These are phyloP conservation scores for Girardinichthys multiradiatus DNA, from an alignment of 2,113 vertebrate species.

Conservation along the genomic window DNA sequence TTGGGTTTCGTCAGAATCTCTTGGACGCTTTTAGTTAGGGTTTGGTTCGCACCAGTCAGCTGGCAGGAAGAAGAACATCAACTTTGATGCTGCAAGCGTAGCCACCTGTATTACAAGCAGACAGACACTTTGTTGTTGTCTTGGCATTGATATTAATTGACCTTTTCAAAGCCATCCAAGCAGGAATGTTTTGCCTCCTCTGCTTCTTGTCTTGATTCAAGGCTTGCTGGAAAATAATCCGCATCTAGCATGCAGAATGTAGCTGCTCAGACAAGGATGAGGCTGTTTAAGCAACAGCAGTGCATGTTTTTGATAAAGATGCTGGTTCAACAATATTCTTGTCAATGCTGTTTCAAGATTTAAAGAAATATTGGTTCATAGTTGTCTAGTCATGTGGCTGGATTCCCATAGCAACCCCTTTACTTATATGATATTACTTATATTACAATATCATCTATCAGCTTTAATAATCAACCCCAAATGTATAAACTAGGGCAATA, in stretches of 20 bases:
- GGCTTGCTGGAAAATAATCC: constrained; percentile 28
- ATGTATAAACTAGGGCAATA: too few species aligned
- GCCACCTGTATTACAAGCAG: constrained; percentile 61
- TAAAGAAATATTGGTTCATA: background rate
- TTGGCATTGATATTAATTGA: constrained; percentile 67
- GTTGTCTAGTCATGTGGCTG: background rate
- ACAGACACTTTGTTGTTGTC: constrained; percentile 65
- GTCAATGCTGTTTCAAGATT: background rate
- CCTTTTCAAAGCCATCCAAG: constrained; percentile 64
- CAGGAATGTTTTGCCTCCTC: constrained; percentile 46
- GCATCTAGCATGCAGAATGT: constrained; percentile 47
- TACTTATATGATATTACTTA: too few species aligned
- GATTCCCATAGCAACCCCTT: background rate
- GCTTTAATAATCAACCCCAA: too few species aligned
- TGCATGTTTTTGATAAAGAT: background rate
- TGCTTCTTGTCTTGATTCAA: constrained; percentile 43
- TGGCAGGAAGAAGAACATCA: constrained; percentile 40
- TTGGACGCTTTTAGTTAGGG: constrained; percentile 24
- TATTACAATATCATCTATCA: too few species aligned
- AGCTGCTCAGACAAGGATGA: background rate
- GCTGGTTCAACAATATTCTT: background rate
- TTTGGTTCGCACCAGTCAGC: constrained; percentile 40
- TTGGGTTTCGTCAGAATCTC: constrained; percentile 36
- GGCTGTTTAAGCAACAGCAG: background rate
- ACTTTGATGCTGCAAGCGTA: constrained; percentile 47